Conservation (phyloP, 2,797 vertebrate genomes). For the Perodicticus potto region DNA sequence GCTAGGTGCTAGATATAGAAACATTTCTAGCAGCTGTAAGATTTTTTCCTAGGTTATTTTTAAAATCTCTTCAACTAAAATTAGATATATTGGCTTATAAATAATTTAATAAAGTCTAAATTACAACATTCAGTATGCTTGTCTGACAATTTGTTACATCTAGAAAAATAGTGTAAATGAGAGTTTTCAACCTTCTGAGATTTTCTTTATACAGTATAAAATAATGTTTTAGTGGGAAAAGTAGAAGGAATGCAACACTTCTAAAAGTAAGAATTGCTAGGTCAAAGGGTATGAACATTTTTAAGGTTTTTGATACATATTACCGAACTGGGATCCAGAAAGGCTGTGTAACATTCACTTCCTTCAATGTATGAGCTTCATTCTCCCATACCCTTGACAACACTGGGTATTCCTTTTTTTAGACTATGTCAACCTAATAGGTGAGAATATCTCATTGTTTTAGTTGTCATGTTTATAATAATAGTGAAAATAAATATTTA, state of each 20-base stretch:
- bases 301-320: constrained; percentile 60
- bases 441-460: constrained; percentile 61
- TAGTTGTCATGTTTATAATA: constrained; percentile 51
- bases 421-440: constrained; percentile 11
- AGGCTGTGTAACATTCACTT: constrained; percentile 6
- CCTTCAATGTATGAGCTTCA: constrained; percentile 5
- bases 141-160: constrained; percentile 48
- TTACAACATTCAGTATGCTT: constrained; percentile 48
- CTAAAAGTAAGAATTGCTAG: constrained; percentile 55
- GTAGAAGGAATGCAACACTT: constrained; percentile 39
- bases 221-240: constrained; percentile 46
- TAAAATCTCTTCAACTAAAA: constrained; percentile 57
- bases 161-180: constrained; percentile 34
- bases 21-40: not conserved
- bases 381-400: constrained; percentile 14
- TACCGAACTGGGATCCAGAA: not conserved
- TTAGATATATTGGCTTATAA: constrained; percentile 49
- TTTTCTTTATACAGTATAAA: constrained; percentile 42
- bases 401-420: constrained; percentile 55
- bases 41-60: not conserved
- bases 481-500: constrained; percentile 56
- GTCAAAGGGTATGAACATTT: constrained; percentile 59
- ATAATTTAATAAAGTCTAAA: constrained; percentile 62
- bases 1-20: constrained; percentile 1
- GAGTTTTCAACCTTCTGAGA: constrained; percentile 56